Conservation (phyloP, 1,140 invertebrate genomes). For the Anagrus nilaparvatae region DNA sequence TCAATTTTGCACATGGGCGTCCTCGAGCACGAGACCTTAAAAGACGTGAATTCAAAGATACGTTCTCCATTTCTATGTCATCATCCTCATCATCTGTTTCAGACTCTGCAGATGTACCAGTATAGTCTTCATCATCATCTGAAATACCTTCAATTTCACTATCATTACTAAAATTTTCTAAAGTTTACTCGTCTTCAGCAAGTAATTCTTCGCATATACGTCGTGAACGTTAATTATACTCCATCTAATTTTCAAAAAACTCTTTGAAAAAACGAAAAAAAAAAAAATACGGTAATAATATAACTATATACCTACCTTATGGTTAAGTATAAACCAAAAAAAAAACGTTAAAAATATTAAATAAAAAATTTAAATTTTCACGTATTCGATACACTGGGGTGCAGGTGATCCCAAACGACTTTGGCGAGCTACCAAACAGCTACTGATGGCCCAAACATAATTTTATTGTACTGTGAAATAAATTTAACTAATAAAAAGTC, state of each 20-base stretch:
- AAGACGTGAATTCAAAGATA: background rate
- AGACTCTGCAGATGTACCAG: slow-evolving; percentile 1
- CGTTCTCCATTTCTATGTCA: slow-evolving; percentile 2
- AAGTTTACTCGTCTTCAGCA: background rate
- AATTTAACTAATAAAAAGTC: no score
- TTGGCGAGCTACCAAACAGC: no score
- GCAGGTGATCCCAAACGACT: no score
- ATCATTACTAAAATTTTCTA: background rate
- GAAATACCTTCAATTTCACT: background rate
- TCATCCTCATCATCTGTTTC: background rate
- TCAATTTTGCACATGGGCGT: slow-evolving; percentile 1
- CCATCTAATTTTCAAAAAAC: background rate
- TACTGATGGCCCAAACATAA: no score
- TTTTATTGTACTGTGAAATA: no score
- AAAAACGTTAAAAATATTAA: no score
- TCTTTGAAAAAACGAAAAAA: background rate
- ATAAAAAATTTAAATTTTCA: no score
- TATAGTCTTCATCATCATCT: slow-evolving; percentile 25
- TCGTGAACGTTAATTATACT: background rate
- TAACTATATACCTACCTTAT: no score
- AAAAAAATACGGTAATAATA: no score
- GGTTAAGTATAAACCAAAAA: no score
- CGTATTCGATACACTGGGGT: no score
- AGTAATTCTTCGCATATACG: background rate
- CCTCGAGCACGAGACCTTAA: slow-evolving; percentile 1